Conservation (phyloP, 2,113 vertebrate species). For the Alexandromys fortis region DNA sequence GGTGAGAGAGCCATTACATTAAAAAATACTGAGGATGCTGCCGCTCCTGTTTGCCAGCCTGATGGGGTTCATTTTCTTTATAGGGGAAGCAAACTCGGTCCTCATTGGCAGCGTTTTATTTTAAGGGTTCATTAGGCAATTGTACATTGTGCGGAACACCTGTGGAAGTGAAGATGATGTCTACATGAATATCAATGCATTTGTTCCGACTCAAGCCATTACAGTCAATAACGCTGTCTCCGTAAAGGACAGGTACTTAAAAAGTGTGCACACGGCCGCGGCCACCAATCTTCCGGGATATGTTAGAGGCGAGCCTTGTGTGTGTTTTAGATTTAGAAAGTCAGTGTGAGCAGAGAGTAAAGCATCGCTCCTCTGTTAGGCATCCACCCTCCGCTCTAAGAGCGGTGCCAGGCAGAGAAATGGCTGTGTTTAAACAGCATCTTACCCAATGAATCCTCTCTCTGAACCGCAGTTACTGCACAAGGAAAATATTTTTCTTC, state of each 20-base stretch:
- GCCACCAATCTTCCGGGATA: conserved; percentile 61
- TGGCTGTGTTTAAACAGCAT: conserved; percentile 56
- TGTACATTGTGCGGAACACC: conserved; percentile 48
- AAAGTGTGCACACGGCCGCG: not conserved
- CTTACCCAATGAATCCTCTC: conserved; percentile 68
- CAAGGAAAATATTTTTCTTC: conserved; percentile 76
- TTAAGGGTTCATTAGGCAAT: conserved; percentile 58
- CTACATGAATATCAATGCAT: conserved; percentile 37
- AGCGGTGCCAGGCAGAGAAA: conserved; percentile 18
- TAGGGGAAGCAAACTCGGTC: not conserved
- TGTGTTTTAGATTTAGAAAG: conserved; percentile 73
- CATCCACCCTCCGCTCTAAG: conserved; percentile 49
- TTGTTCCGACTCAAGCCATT: not conserved
- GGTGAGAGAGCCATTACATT: conserved; percentile 55
- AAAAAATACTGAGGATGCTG: not conserved
- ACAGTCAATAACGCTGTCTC: conserved; percentile 17
- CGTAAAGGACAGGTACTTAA: conserved; percentile 28
- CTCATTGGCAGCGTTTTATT: conserved; percentile 29
- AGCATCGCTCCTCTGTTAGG: conserved; percentile 43
- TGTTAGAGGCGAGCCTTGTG: not conserved
- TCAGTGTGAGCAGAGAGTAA: conserved; percentile 43
- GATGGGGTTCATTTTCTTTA: conserved; percentile 68
- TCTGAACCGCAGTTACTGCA: conserved; percentile 57
- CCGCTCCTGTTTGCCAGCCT: conserved; percentile 43
- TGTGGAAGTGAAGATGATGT: conserved; percentile 48